Evolutionary conservation across 2,113 vertebrate genomes (phyloP).

Genomic region (Clupea harengus): DNA sequence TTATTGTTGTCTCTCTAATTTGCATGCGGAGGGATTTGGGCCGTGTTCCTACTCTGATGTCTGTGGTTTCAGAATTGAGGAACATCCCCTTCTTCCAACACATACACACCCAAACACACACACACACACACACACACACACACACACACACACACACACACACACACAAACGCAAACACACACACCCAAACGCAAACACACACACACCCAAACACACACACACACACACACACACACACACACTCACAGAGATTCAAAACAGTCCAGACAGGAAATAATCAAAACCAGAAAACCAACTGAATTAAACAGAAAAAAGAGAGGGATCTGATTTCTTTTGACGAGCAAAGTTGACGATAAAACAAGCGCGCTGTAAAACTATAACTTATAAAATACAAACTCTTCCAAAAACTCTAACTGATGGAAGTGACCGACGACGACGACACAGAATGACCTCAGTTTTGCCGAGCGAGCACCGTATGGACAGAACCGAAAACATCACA

Average conservation of each 20-base stretch:
- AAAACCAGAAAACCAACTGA: slow-evolving; percentile 66
- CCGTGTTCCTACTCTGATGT: slow-evolving; percentile 66
- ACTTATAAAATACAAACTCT: too few relatives aligned
- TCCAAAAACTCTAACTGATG: neutral
- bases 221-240: neutral
- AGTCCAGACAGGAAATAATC: slow-evolving; percentile 66
- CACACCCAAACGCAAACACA: slow-evolving; percentile 19
- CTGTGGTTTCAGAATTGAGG: slow-evolving; percentile 60
- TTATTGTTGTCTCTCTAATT: slow-evolving; percentile 74
- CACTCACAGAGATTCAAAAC: slow-evolving; percentile 53
- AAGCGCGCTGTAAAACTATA: neutral
- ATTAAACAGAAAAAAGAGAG: neutral
- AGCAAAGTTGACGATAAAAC: neutral
- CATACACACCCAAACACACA: slow-evolving; percentile 43
- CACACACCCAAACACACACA: slow-evolving; percentile 25
- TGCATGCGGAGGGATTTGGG: slow-evolving; percentile 76
- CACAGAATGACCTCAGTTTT: neutral
- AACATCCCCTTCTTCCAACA: slow-evolving; percentile 38
- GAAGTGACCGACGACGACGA: neutral
- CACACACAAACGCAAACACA: neutral
- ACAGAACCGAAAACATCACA: neutral
- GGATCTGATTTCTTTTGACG: neutral
- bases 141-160: slow-evolving; percentile 42
- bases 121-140: slow-evolving; percentile 37
- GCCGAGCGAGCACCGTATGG: neutral